A percentile compares a stretch with the other conserved stretches of the same genome.
Conservation (phyloP, 2,888 invertebrate genomes). For the Strigamia transsilvanica region DNA sequence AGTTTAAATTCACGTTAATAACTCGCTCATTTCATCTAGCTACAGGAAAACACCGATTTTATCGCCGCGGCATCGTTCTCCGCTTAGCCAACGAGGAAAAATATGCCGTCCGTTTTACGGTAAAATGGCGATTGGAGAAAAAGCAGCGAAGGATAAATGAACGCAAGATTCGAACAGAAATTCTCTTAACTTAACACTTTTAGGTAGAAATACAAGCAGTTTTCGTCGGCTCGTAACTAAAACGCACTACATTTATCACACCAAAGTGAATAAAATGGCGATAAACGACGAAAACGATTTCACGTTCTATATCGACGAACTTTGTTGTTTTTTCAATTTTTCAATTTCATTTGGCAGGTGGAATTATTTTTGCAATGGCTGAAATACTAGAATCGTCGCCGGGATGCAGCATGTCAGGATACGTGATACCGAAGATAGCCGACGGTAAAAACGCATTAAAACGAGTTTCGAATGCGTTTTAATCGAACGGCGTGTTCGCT, state of each 20-base stretch:
- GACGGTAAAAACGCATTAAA: conserved; percentile 20
- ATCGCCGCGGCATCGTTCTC: background rate
- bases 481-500: too few relatives aligned
- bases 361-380: background rate
- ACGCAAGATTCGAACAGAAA: background rate
- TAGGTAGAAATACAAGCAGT: background rate
- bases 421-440: background rate
- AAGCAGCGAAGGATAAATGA: background rate
- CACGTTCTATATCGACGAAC: too few relatives aligned
- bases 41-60: too few relatives aligned
- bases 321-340: background rate
- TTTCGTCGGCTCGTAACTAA: background rate
- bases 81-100: background rate
- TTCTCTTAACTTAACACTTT: background rate
- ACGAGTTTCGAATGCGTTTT: too few relatives aligned
- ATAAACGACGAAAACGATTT: too few relatives aligned
- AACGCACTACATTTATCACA: background rate
- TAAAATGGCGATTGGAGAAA: background rate
- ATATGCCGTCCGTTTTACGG: background rate
- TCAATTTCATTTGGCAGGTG: background rate
- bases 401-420: background rate
- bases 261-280: too few relatives aligned
- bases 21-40: too few relatives aligned
- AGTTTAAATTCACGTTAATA: too few relatives aligned
- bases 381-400: background rate